A percentile compares a stretch with the other conserved stretches of the same genome.
Evolutionary conservation across 23 tunicate species (phyloP).

Genomic region (Trididemnum clinides): DNA sequence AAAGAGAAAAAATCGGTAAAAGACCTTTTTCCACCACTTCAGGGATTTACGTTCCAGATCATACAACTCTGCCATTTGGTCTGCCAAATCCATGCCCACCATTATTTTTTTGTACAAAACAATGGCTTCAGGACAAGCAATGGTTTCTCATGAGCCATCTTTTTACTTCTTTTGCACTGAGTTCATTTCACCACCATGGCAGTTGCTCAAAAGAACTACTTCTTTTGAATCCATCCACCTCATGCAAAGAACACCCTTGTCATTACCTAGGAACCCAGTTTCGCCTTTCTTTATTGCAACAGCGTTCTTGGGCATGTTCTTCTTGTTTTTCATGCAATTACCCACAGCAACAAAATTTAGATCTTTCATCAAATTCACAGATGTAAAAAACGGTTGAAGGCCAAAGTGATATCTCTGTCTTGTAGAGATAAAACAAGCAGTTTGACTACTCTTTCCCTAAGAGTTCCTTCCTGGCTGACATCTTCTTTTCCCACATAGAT

Average conservation of each 20-base stretch:
- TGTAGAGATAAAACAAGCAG: background rate
- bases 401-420: background rate
- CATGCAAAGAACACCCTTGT: background rate
- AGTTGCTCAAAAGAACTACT: conserved; percentile 23
- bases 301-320: conserved; percentile 3
- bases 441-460: conserved; percentile 23
- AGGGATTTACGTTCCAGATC: conserved; percentile 23
- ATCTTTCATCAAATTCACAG: conserved; percentile 8
- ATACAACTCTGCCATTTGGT: conserved; percentile 26
- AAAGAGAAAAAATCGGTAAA: background rate
- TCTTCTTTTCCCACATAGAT: conserved; percentile 12
- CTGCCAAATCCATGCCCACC: conserved; percentile 29
- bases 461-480: background rate
- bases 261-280: background rate
- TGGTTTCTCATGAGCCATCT: conserved; percentile 32
- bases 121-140: conserved; percentile 34
- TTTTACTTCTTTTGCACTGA: conserved; percentile 4
- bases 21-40: conserved; percentile 40
- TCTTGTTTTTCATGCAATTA: conserved; percentile 6
- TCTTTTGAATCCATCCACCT: conserved; percentile 34
- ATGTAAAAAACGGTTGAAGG: conserved; percentile 34
- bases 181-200: background rate
- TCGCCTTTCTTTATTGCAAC: background rate
- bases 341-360: conserved; percentile 8
- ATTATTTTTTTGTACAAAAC: conserved; percentile 3